Evolutionary conservation across 2,888 invertebrate genomes (phyloP), one percentile per base, ranked within the genome.

Genomic region (Liopterus haemorrhoidalis): DNA sequence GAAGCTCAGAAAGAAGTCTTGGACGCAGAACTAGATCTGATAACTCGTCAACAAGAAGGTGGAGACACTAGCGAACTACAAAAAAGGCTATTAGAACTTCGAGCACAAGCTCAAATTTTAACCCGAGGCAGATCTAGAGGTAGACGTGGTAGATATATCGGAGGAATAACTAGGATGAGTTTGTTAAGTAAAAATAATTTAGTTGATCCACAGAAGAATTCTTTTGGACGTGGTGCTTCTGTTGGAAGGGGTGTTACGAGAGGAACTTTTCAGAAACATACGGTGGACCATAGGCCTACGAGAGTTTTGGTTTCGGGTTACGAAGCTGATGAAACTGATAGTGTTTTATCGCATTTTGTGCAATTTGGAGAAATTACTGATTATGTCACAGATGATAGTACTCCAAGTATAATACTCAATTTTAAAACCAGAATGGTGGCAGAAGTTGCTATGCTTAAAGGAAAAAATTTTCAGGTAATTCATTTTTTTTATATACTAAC

Each of bases 11-110:
- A 87, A 59, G 92, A 93, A 60, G 80, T 94, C 38, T 71, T 94
- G 6, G 94, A 94, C 61, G 86, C 90, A 1, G 94, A 95, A 62
- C 66, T 94, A 59, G 94, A 95, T 63, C 71, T 94, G 52, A 88
- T 92, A 58, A 87, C 85, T 1, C 89, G 89, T 55, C 89, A 92
- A 60, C 88, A 82, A 66, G 85, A 85, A 61, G 93, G 93, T 0
- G 86, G 82, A 42, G 93, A 94, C 55, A 88, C 90, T 0, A 76
- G 84, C 0, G 88, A 86, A 53, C 70, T 93, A 36, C 79, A 85
- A 56, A 85, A 82, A 63, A 82, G 79, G 59, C 75, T 91, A 20
- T 73, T 77, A 5, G 90, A 91, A 52, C 70, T 94, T 40, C 77
- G 81, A 37, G 70, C 77, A 1, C 70, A 68, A 45, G 75, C 75